phyloP scores from a whole-genome alignment of 2,888 invertebrate genomes.

The Oscheius sp. region DNA sequence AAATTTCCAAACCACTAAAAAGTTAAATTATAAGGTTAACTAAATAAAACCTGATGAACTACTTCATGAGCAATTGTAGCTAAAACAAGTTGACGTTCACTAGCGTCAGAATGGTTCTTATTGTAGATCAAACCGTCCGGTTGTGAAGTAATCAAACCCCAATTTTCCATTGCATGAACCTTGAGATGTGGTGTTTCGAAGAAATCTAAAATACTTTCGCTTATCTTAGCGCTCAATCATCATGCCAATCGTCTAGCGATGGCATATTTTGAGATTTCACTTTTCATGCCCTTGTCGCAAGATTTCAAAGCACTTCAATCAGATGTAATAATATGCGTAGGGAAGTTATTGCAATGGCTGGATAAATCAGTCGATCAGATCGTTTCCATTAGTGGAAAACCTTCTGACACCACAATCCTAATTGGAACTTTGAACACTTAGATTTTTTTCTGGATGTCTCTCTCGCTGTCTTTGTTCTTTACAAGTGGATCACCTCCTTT shows the following conservation, averaged over 20 bases:
- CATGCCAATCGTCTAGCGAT: too few species aligned
- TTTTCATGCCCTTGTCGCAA: conserved; percentile 3
- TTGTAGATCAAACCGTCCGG: conserved; percentile 38
- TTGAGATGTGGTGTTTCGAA: conserved; percentile 50
- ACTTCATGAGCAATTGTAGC: conserved; percentile 55
- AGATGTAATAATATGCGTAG: too few species aligned
- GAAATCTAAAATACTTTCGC: too few species aligned
- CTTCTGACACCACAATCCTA: too few species aligned
- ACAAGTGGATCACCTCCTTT: too few species aligned
- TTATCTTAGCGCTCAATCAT: neutral
- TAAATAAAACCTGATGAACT: conserved; percentile 51
- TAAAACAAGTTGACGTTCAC: conserved; percentile 31
- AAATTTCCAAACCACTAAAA: conserved; percentile 66
- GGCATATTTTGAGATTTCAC: neutral
- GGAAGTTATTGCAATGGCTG: too few species aligned
- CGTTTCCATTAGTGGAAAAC: too few species aligned
- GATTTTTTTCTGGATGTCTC: too few species aligned
- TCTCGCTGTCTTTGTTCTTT: too few species aligned
- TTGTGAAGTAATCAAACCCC: conserved; percentile 43
- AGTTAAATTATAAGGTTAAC: neutral
- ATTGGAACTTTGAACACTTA: neutral
- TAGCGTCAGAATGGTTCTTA: conserved; percentile 25
- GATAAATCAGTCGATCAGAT: too few species aligned
- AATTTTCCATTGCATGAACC: conserved; percentile 66
- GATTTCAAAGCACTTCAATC: conserved; percentile 12